Percentiles rank a stretch among this genome's conserved stretches.
These are phyloP conservation scores for Drosophila bipectinata DNA, from an alignment of 1,140 invertebrate species.

Conservation along the genomic window DNA sequence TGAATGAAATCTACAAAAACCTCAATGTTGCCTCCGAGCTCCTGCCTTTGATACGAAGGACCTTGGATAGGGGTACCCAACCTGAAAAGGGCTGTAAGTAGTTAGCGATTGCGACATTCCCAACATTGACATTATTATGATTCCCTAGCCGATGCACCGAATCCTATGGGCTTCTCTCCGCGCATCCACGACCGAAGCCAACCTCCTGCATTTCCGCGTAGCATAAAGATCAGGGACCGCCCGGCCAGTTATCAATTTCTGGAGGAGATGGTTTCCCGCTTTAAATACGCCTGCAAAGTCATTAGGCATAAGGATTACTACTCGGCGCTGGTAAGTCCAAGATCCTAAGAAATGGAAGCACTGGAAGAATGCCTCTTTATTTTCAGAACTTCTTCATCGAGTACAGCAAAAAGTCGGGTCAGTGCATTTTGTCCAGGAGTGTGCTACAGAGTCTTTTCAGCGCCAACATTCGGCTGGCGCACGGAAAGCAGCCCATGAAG, in stretches of 20 bases:
- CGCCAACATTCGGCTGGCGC: constrained; percentile 84
- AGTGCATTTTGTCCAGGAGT: constrained; percentile 97
- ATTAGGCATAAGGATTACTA: constrained; percentile 92
- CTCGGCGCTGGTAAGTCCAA: constrained; percentile 88
- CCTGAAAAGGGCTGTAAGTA: constrained; percentile 88
- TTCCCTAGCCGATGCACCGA: constrained; percentile 85
- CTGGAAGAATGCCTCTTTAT: neutral
- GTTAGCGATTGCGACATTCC: neutral
- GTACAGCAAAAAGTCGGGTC: constrained; percentile 92
- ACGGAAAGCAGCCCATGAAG: constrained; percentile 86
- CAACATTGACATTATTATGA: neutral
- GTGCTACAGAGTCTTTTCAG: constrained; percentile 94
- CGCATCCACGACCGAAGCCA: constrained; percentile 96
- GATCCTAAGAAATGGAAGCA: constrained; percentile 14
- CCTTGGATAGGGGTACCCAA: constrained; percentile 90
- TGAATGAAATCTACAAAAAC: constrained; percentile 88
- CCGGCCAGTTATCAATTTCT: constrained; percentile 94
- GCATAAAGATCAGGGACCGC: constrained; percentile 95
- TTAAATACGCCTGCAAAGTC: constrained; percentile 93
- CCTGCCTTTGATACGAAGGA: constrained; percentile 91
- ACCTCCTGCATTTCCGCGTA: constrained; percentile 98
- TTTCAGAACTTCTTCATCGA: constrained; percentile 96
- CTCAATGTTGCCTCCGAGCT: constrained; percentile 89
- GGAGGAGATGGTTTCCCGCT: constrained; percentile 90
- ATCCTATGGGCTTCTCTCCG: constrained; percentile 95